Evolutionary conservation across 2,797 vertebrate species (phyloP).

Genomic region (Clamator glandarius): DNA sequence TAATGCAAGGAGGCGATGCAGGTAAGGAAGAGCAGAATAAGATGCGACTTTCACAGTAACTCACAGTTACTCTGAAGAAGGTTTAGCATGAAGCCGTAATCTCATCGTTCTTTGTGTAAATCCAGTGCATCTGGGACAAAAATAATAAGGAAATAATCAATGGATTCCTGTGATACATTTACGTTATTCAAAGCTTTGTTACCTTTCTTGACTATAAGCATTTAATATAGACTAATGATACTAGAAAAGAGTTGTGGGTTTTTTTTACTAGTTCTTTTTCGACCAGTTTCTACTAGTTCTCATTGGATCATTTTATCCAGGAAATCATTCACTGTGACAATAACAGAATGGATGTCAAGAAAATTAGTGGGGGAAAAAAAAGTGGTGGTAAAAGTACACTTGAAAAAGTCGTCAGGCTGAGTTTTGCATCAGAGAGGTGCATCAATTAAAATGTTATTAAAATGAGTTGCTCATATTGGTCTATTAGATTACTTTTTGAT

Average conservation of each 20-base stretch:
- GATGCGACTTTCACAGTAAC: background rate
- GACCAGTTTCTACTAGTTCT: background rate
- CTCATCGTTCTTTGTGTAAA: background rate
- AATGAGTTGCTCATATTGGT: background rate
- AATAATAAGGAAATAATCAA: background rate
- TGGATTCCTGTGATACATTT: background rate
- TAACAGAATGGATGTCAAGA: background rate
- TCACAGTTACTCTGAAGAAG: background rate
- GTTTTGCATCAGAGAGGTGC: background rate
- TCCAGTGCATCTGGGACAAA: background rate
- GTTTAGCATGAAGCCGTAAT: background rate
- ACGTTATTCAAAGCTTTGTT: background rate
- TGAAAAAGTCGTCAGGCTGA: background rate
- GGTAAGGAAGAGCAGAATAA: background rate
- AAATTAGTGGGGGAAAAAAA: rapidly evolving
- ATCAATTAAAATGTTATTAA: background rate
- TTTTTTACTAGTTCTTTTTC: background rate
- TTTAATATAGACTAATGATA: background rate
- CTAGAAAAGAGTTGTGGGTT: background rate
- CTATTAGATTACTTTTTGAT: background rate
- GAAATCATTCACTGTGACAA: background rate
- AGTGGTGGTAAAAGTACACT: background rate
- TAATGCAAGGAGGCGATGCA: background rate
- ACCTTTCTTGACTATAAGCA: background rate
- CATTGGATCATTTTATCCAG: background rate